Conservation (phyloP, 2,797 vertebrate genomes). For the Rousettus madagascariensis region DNA sequence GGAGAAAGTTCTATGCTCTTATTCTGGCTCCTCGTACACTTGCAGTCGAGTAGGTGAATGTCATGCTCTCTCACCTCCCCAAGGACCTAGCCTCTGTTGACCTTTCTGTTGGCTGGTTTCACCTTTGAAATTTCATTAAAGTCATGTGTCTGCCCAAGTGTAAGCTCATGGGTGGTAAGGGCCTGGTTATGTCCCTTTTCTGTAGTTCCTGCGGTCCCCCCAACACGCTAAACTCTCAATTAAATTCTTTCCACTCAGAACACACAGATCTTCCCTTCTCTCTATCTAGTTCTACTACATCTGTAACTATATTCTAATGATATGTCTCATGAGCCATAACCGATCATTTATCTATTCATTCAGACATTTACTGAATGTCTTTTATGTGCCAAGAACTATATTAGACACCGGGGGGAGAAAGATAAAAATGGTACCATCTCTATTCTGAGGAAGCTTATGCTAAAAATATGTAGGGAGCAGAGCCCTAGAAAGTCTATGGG, state of each 20-base stretch:
- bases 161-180: not conserved
- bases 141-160: not conserved
- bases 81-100: not conserved
- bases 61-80: not conserved
- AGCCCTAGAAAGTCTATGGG: not conserved
- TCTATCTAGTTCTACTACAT: not conserved
- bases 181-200: not conserved
- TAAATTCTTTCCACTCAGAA: not conserved
- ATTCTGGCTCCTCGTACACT: not conserved
- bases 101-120: not conserved
- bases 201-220: not conserved
- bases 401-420: not conserved
- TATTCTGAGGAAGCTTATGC: not conserved
- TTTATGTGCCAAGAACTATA: not conserved
- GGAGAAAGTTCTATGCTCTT: not conserved
- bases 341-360: not conserved
- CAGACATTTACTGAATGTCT: not conserved
- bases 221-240: not conserved
- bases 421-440: not conserved
- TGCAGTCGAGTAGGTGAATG: not conserved
- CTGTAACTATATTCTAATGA: not conserved
- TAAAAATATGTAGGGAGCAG: not conserved
- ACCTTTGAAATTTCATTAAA: not conserved
- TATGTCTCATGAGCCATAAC: slow-evolving; percentile 12
- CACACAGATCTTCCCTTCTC: not conserved